Evolutionary conservation across 1,140 invertebrate species (phyloP), one percentile per base, ranked within the genome.

Genomic region (Bombus confusus): DNA sequence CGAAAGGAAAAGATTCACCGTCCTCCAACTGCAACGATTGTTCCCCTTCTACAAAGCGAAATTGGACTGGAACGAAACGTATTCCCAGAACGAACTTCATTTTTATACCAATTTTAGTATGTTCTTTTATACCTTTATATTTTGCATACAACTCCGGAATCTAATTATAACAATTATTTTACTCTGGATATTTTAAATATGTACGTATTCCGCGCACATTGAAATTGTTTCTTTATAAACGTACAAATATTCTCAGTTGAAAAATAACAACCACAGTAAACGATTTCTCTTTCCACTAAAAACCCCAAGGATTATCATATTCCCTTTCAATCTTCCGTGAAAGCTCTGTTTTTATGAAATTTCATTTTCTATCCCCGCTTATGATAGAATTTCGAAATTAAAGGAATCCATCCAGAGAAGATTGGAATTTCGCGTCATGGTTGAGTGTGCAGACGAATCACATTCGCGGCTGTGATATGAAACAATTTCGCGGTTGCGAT

Each of bases 401-500:
- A n/a, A 47, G 43, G 22, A 77, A 25, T 25, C 34, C 22, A 37
- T 28, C 57, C 34, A n/a, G 59, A n/a, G 59, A 77, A 77, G 62
- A 83, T 83, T 83, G 62, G 12, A 83, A 77, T 64, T 76, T 62
- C 22, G 25, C 28, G 34, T 39, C 3, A 4, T 9, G 31, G 28
- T 47, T 62, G 13, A 13, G 25, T 68, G 22, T 31, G 41, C 64
- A 41, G 28, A 28, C 39, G 80, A 81, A 83, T 76, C 59, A 76
- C 34, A 76, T 76, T 74, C 80, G 72, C 41, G 57, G 31, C 13
- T 18, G 15, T n/a, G 80, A 83, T 68, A 43, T 43, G 81, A 84
- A 80, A 84, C 66, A 80, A 80, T 84, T 84, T 84, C 34, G 47
- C 66, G 75, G 39, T 66, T 41, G 64, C 82, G 68, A 37, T 84